These are phyloP conservation scores for Steromphala cineraria DNA, from an alignment of 2,888 invertebrate species.

Conservation along the genomic window DNA sequence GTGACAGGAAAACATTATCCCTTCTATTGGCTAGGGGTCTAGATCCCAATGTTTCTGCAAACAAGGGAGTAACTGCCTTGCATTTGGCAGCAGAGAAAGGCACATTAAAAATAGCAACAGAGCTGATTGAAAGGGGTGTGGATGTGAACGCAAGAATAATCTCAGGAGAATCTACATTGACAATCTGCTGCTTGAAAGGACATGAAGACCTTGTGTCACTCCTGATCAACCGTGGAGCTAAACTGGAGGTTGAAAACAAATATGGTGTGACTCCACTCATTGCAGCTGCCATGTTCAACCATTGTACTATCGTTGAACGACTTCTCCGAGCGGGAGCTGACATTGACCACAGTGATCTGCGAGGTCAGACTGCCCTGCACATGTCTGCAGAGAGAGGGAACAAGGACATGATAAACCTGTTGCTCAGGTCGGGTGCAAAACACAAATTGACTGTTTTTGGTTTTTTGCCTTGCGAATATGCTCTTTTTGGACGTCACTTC, in stretches of 20 bases:
- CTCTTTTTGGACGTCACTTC: not conserved
- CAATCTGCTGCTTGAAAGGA: not conserved
- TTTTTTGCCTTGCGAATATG: not conserved
- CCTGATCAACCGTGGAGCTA: not conserved
- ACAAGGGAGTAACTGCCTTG: not conserved
- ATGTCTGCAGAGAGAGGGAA: not conserved
- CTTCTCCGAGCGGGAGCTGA: not conserved
- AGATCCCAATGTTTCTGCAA: not conserved
- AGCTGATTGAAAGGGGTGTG: not conserved
- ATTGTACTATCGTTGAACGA: not conserved
- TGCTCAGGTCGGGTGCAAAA: not conserved
- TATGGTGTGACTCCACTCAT: not conserved
- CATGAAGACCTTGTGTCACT: not conserved
- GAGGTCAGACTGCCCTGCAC: not conserved
- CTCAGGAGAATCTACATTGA: not conserved
- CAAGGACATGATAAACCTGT: not conserved
- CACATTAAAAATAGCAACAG: not conserved
- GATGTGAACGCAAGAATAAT: not conserved
- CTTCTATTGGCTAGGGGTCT: not conserved
- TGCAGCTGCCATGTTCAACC: not conserved
- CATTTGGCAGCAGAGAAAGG: not conserved
- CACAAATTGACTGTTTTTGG: not conserved
- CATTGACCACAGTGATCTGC: not conserved
- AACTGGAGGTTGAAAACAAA: not conserved
- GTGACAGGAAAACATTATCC: not conserved